Evolutionary conservation across 2,113 vertebrate species (phyloP).

Genomic region (Lethenteron reissneri): DNA sequence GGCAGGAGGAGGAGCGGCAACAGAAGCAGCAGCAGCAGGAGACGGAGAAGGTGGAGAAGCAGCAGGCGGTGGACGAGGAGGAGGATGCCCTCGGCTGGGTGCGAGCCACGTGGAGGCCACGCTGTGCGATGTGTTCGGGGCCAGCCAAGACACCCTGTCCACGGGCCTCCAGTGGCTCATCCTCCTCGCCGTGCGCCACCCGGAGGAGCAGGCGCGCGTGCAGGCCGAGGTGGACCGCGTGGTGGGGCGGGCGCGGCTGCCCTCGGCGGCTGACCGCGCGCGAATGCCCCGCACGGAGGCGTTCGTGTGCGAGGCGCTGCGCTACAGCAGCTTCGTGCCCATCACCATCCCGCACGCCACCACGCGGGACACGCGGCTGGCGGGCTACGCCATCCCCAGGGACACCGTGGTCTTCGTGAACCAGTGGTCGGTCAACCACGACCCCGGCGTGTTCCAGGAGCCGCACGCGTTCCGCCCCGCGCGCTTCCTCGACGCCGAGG

Average conservation of each 20-base stretch:
- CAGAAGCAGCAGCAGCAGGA: constrained; percentile 13
- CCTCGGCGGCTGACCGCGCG: constrained; percentile 25
- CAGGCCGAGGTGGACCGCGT: constrained; percentile 38
- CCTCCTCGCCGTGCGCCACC: constrained; percentile 37
- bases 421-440: constrained; percentile 61
- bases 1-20: constrained; percentile 10
- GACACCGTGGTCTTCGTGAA: constrained; percentile 55
- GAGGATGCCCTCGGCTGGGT: constrained; percentile 16
- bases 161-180: constrained; percentile 38
- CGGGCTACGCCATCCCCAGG: constrained; percentile 42
- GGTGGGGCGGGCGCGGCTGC: constrained; percentile 33
- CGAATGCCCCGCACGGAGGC: constrained; percentile 34
- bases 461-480: constrained; percentile 36
- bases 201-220: constrained; percentile 27
- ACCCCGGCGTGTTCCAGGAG: constrained; percentile 37
- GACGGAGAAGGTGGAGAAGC: constrained; percentile 13
- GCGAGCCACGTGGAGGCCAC: constrained; percentile 35
- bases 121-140: constrained; percentile 41
- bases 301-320: constrained; percentile 49
- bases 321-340: constrained; percentile 54
- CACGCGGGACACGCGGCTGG: constrained; percentile 35
- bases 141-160: constrained; percentile 47
- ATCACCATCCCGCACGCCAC: constrained; percentile 58
- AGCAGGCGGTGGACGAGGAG: constrained; percentile 19
- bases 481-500: constrained; percentile 28